Conservation (phyloP, 2,888 invertebrate genomes). For the Holacanthella duospinosa region DNA sequence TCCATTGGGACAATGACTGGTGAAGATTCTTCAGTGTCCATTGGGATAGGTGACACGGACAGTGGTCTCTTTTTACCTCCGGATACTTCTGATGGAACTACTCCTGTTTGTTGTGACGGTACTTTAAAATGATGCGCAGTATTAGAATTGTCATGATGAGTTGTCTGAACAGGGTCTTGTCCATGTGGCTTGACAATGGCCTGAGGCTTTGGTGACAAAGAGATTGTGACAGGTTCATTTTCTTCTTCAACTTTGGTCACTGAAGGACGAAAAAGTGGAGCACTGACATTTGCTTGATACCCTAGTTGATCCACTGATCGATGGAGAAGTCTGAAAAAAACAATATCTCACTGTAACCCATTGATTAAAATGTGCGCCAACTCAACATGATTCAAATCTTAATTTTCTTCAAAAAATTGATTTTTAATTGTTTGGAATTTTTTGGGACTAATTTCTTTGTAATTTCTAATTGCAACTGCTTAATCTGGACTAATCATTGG, state of each 20-base stretch:
- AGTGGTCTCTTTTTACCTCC: neutral
- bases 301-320: slow-evolving; percentile 16
- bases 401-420: neutral
- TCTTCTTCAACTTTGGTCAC: neutral
- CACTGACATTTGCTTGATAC: slow-evolving; percentile 23
- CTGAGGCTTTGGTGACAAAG: neutral
- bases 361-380: neutral
- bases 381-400: neutral
- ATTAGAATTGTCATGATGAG: neutral
- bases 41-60: neutral
- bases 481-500: no score
- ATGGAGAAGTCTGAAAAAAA: slow-evolving; percentile 12
- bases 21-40: neutral
- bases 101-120: neutral
- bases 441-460: no score
- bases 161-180: neutral
- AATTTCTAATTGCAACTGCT: no score
- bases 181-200: neutral
- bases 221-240: neutral
- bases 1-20: neutral
- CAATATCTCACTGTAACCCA: neutral
- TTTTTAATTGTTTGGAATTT: no score
- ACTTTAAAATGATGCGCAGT: no score
- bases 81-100: neutral
- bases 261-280: no score